Evolutionary conservation across 2,888 invertebrate species (phyloP), one percentile per base, ranked within the genome.

Genomic region (Poecilobothrus nobilitatus): DNA sequence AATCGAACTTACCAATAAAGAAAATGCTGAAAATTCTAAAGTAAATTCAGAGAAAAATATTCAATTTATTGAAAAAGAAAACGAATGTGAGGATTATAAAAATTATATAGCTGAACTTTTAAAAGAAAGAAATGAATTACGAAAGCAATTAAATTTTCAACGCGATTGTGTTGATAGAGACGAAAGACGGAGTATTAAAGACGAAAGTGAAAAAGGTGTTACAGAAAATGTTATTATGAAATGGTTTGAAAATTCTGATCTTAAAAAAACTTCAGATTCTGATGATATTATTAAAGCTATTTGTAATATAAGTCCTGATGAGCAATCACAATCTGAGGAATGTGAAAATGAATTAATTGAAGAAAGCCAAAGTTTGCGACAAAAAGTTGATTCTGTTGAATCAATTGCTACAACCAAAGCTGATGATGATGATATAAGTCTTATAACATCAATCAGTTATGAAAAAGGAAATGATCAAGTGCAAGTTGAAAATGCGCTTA

Each of bases 221-320:
- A 76, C 78, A 1, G 63, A 22, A 22, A 63, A 63, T 44, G 77
- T 78, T 65, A 75, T 81, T 27, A 74, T 78, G 73, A 79, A 80
- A 65, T 79, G 76, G 80, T 73, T 82, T 4, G 75, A 78, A 66
- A 80, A 82, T 71, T 82, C 82, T 9, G 80, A 82, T 74, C 74
- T 82, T 65, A 79, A 76, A 64, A 76, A 78, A 68, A 79, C 78
- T 41, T 80, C 78, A 66, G 78, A 77, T 37, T 80, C 79, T 21
- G 71, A 76, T 18, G 80, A 79, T 69, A 78, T 82, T 44, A 78
- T 82, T 67, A 77, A 78, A 68, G 82, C 82, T 63, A 81, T 82
- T 69, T 78, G 77, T 62, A 77, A 77, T 72, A 78, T 73, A 69
- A 70, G 71, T 69, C 12, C 65, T 15, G 9, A 21, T 21, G 9